Percentiles rank a stretch among this genome's conserved stretches.
Evolutionary conservation across 2,113 vertebrate genomes (phyloP).

Genomic region (Notothenia coriiceps): DNA sequence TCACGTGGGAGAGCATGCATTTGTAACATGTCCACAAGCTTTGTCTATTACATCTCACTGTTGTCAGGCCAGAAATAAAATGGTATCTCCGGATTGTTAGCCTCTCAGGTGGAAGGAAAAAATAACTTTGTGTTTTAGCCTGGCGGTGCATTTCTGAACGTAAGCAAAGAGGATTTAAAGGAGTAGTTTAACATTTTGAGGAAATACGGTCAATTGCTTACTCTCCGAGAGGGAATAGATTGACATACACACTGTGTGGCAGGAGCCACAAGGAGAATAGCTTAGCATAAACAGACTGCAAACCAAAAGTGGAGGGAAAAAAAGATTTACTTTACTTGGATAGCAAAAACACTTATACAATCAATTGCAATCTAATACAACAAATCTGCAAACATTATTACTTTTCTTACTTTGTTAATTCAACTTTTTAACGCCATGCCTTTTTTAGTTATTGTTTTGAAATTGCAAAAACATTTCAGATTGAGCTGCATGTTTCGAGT

Average conservation of each 20-base stretch:
- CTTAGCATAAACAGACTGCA: not conserved
- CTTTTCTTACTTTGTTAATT: not conserved
- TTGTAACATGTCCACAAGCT: slow-evolving; percentile 17
- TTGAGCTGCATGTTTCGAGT: not conserved
- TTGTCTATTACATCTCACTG: slow-evolving; percentile 15
- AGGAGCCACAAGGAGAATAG: not conserved
- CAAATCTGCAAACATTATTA: not conserved
- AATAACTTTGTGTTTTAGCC: not conserved
- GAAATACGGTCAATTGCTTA: not conserved
- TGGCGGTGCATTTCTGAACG: not conserved
- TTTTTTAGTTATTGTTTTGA: not conserved
- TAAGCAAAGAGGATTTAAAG: not conserved
- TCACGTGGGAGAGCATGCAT: slow-evolving; percentile 28
- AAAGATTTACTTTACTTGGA: too few relatives aligned
- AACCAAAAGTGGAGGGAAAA: not conserved
- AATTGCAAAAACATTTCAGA: not conserved
- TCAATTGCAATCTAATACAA: too few relatives aligned
- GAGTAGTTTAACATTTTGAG: not conserved
- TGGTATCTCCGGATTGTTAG: not conserved
- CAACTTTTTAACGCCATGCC: not conserved
- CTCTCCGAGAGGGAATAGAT: not conserved
- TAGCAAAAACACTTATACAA: too few relatives aligned
- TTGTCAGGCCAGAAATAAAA: slow-evolving; percentile 16
- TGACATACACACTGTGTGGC: not conserved
- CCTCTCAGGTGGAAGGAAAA: not conserved